phyloP scores from a whole-genome alignment of 1,140 invertebrate genomes.

The Dendrolimus kikuchii region DNA sequence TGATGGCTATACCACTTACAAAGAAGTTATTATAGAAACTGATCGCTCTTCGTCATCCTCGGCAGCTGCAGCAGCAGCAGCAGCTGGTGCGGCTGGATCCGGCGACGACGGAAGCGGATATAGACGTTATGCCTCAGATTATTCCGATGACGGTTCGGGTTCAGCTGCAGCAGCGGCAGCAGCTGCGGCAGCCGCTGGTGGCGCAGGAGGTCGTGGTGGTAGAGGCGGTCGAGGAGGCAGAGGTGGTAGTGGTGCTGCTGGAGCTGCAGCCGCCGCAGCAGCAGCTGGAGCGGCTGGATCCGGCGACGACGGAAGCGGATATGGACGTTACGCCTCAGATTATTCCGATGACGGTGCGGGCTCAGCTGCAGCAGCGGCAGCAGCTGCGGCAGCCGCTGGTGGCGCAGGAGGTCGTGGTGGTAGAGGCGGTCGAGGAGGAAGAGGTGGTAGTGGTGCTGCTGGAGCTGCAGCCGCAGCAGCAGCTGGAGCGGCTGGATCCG shows the following conservation, averaged over 20 bases:
- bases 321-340: not conserved
- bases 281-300: slow-evolving; percentile 10
- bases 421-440: not conserved
- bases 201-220: not conserved
- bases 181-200: not conserved
- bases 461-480: not conserved
- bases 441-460: too few species aligned
- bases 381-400: not conserved
- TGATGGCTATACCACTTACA: too few species aligned
- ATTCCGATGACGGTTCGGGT: slow-evolving; percentile 3
- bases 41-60: not conserved
- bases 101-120: not conserved
- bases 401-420: not conserved
- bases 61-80: slow-evolving; percentile 4
- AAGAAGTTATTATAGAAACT: too few species aligned
- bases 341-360: not conserved
- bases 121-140: not conserved
- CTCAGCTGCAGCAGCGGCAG: not conserved
- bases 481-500: not conserved
- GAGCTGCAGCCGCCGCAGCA: slow-evolving; percentile 9
- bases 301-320: slow-evolving; percentile 1
- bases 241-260: not conserved
- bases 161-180: slow-evolving; percentile 8
- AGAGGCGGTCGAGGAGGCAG: slow-evolving; percentile 4
- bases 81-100: slow-evolving; percentile 5